phyloP scores from a whole-genome alignment of 2,797 vertebrate species.

The Podargus strigoides region DNA sequence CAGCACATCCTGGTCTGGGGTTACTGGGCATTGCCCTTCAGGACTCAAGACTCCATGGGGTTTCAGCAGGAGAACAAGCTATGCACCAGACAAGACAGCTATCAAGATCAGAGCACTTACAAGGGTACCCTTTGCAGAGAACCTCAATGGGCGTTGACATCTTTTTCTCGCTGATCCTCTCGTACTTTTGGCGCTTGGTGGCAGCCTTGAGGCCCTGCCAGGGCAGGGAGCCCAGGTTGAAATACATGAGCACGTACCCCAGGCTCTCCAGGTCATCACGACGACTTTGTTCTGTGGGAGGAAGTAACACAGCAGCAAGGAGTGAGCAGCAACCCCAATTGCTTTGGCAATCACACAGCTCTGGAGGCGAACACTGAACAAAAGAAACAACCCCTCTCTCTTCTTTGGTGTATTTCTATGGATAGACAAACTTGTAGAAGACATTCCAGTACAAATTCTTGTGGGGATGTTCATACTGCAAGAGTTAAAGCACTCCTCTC shows the following conservation, averaged over 20 bases:
- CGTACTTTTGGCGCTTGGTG: conserved; percentile 96
- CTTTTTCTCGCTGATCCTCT: conserved; percentile 97
- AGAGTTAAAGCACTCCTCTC: neutral
- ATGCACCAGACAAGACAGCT: neutral
- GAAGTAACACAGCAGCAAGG: neutral
- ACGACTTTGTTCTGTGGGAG: conserved; percentile 88
- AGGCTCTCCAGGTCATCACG: conserved; percentile 95
- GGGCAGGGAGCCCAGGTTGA: conserved; percentile 95
- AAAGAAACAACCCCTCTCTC: neutral
- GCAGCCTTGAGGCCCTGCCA: conserved; percentile 97
- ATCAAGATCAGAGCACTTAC: conserved; percentile 74
- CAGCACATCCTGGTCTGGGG: neutral
- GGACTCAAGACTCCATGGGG: neutral
- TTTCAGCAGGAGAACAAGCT: neutral
- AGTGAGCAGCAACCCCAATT: conserved; percentile 9
- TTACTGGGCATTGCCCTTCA: neutral
- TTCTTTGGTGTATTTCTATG: neutral
- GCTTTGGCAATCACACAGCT: neutral
- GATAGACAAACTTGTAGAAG: neutral
- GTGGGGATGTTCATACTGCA: neutral
- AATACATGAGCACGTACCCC: conserved; percentile 97
- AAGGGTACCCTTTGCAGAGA: conserved; percentile 95
- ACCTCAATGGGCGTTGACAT: conserved; percentile 97
- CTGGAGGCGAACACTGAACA: neutral
- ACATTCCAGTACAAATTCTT: neutral